These are phyloP conservation scores for Stenoptilia bipunctidactyla DNA, from an alignment of 2,888 invertebrate genomes.

Conservation along the genomic window DNA sequence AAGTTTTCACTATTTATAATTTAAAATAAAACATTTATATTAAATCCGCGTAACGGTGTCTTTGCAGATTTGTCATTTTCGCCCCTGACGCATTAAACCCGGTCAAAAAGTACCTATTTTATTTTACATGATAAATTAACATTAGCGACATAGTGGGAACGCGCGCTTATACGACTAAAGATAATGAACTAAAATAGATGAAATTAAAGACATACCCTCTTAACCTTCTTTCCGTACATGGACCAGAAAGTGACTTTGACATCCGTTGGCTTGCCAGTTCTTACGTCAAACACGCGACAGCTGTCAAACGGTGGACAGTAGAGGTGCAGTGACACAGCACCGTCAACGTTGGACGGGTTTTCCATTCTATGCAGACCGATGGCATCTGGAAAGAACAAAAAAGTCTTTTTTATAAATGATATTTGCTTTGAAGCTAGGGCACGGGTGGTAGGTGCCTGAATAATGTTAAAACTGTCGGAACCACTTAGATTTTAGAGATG, in stretches of 20 bases:
- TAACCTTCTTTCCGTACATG: slow-evolving; percentile 84
- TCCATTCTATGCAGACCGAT: slow-evolving; percentile 96
- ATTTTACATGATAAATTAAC: not conserved
- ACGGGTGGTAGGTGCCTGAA: too few species aligned
- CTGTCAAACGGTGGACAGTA: slow-evolving; percentile 94
- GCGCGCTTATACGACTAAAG: not conserved
- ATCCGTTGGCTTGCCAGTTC: slow-evolving; percentile 82
- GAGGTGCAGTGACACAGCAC: slow-evolving; percentile 92
- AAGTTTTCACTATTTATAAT: too few species aligned
- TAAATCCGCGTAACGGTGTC: too few species aligned
- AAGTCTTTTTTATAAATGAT: too few species aligned
- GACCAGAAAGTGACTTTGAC: slow-evolving; percentile 91
- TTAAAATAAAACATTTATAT: too few species aligned
- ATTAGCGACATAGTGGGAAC: not conserved
- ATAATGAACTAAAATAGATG: not conserved
- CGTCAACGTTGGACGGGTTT: slow-evolving; percentile 90
- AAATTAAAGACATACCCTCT: slow-evolving; percentile 60
- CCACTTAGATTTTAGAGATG: too few species aligned
- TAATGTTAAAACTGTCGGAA: too few species aligned
- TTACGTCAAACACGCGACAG: slow-evolving; percentile 92
- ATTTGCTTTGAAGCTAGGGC: too few species aligned
- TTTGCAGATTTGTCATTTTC: too few species aligned
- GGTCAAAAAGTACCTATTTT: too few species aligned
- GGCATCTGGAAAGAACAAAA: too few species aligned
- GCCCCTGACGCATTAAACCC: too few species aligned